These are phyloP conservation scores for Halcyon smyrnensis DNA, from an alignment of 2,797 vertebrate genomes.

Conservation along the genomic window DNA sequence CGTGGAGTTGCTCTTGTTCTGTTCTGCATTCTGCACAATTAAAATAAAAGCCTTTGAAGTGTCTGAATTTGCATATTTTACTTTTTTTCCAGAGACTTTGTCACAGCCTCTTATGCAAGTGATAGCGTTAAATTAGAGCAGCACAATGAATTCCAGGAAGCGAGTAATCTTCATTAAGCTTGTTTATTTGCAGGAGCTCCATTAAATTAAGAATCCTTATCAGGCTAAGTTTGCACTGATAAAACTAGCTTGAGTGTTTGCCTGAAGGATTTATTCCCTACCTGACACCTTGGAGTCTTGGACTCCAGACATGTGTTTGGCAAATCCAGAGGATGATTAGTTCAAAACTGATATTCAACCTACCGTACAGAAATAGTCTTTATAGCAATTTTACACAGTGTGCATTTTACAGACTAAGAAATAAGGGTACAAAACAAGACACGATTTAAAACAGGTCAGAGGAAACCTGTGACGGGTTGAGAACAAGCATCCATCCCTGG, in stretches of 20 bases:
- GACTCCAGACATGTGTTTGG: background rate
- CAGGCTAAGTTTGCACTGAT: conserved; percentile 12
- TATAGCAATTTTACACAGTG: background rate
- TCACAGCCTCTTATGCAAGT: conserved; percentile 58
- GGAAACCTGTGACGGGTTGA: background rate
- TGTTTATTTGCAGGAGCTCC: conserved; percentile 65
- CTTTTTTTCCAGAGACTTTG: conserved; percentile 59
- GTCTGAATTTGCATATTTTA: conserved; percentile 69
- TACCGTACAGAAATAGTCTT: background rate
- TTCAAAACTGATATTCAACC: background rate
- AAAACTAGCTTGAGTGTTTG: background rate
- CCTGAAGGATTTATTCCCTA: background rate
- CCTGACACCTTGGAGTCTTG: background rate
- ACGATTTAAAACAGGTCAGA: background rate
- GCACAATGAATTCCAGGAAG: conserved; percentile 62
- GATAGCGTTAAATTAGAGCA: conserved; percentile 63
- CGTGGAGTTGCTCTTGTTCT: conserved; percentile 57
- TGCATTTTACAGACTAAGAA: background rate
- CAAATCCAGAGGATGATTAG: background rate
- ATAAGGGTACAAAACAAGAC: background rate
- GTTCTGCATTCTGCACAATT: conserved; percentile 67
- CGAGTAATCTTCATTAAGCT: conserved; percentile 65
- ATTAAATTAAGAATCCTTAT: conserved; percentile 68
- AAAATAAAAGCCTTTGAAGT: conserved; percentile 73
- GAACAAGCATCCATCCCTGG: background rate